These are phyloP conservation scores for Salvelinus alpinus DNA, from an alignment of 2,113 vertebrate species.

Conservation along the genomic window DNA sequence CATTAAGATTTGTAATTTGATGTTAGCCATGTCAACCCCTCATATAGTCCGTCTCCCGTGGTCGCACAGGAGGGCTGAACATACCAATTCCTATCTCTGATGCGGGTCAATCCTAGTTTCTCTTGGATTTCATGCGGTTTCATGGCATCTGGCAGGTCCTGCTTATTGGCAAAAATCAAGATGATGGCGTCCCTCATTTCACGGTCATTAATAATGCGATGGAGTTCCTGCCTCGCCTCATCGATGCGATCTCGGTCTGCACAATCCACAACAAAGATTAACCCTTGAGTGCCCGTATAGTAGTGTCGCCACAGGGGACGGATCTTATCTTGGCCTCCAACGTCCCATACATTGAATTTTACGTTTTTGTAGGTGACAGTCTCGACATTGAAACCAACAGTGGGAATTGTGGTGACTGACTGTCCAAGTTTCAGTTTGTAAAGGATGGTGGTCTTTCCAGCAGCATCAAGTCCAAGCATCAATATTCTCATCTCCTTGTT, in stretches of 20 bases:
- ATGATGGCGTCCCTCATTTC: slow-evolving; percentile 99
- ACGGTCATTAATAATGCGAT: slow-evolving; percentile 98
- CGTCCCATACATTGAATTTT: slow-evolving; percentile 99
- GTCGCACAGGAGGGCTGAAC: slow-evolving; percentile 99
- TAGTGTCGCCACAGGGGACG: slow-evolving; percentile 98
- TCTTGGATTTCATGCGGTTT: slow-evolving; percentile 99
- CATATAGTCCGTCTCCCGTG: slow-evolving; percentile 97
- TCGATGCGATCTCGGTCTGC: slow-evolving; percentile 98
- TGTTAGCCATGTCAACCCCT: slow-evolving; percentile 98
- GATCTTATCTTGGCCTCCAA: slow-evolving; percentile 98
- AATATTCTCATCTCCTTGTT: slow-evolving; percentile 99
- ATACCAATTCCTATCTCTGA: slow-evolving; percentile 99
- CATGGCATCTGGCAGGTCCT: slow-evolving; percentile 99
- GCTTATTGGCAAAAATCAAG: slow-evolving; percentile 99
- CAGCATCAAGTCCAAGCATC: slow-evolving; percentile 97
- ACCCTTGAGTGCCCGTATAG: slow-evolving; percentile 97
- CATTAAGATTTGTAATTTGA: slow-evolving; percentile 99
- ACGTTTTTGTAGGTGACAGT: slow-evolving; percentile 99
- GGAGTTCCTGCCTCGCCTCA: slow-evolving; percentile 96
- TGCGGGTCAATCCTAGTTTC: slow-evolving; percentile 98
- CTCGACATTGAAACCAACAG: slow-evolving; percentile 98
- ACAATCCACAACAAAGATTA: slow-evolving; percentile 99
- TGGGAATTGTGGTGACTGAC: slow-evolving; percentile 98
- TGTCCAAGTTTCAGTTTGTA: slow-evolving; percentile 99
- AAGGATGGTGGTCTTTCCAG: slow-evolving; percentile 98